These are phyloP conservation scores for Apodemus speciosus DNA, from an alignment of 2,113 vertebrate species.

Conservation along the genomic window DNA sequence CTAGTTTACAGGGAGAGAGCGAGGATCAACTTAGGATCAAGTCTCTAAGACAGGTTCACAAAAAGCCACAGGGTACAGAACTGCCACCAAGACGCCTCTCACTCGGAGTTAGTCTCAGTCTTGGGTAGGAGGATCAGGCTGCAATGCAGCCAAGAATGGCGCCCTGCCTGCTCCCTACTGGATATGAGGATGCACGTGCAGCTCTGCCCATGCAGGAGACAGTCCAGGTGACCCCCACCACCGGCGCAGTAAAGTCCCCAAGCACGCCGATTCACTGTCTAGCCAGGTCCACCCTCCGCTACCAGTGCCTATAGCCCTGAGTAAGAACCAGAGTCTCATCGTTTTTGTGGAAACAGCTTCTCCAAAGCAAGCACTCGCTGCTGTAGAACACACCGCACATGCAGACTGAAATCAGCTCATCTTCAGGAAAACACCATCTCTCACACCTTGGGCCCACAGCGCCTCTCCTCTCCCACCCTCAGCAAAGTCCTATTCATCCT, in stretches of 20 bases:
- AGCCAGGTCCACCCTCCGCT: too few species aligned
- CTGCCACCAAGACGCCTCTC: not conserved
- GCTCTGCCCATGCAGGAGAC: not conserved
- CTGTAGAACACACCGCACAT: accelerated
- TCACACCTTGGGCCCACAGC: not conserved
- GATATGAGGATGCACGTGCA: not conserved
- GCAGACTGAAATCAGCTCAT: not conserved
- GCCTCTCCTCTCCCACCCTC: not conserved
- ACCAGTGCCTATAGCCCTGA: too few species aligned
- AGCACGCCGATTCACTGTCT: accelerated
- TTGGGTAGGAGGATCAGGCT: not conserved
- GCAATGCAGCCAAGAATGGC: not conserved
- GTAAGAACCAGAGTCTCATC: too few species aligned
- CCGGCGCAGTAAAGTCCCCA: not conserved
- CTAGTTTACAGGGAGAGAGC: too few species aligned
- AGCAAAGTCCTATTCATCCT: not conserved
- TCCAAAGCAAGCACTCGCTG: too few species aligned
- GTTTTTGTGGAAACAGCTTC: not conserved
- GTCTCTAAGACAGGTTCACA: not conserved
- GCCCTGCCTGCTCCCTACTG: not conserved
- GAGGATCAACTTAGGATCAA: accelerated
- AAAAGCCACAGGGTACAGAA: not conserved
- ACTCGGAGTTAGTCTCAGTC: too few species aligned
- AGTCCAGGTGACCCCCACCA: not conserved
- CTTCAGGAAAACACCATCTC: not conserved